Conservation (phyloP, 2,888 invertebrate species). For the Pammene fasciana region DNA sequence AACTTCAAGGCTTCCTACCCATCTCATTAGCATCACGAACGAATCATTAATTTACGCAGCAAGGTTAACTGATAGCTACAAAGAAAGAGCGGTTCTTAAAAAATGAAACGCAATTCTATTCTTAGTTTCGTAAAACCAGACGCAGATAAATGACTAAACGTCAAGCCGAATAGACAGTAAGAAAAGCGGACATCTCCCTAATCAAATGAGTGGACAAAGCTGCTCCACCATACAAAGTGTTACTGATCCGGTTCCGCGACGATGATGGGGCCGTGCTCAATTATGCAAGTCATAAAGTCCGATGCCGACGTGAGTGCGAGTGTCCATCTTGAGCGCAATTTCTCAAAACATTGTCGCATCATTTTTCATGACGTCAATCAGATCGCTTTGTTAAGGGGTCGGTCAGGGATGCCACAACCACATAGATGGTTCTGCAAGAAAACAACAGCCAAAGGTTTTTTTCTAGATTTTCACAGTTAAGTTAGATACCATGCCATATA, state of each 20-base stretch:
- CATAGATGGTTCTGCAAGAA: constrained; percentile 7
- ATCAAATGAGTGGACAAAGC: constrained; percentile 63
- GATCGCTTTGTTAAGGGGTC: constrained; percentile 60
- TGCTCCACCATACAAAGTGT: constrained; percentile 57
- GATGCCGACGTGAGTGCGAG: constrained; percentile 62
- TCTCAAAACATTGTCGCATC: constrained; percentile 81
- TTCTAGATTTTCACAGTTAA: background rate
- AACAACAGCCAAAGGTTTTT: background rate
- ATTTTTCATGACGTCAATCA: constrained; percentile 83
- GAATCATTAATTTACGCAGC: constrained; percentile 34
- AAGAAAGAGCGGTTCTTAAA: constrained; percentile 22
- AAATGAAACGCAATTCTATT: constrained; percentile 33
- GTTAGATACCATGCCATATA: too few species aligned
- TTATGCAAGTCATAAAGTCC: constrained; percentile 80
- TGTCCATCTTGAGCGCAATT: constrained; percentile 70
- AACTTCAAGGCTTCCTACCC: constrained; percentile 35
- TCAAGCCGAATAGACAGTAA: constrained; percentile 53
- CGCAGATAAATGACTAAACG: constrained; percentile 69
- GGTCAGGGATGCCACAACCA: constrained; percentile 68
- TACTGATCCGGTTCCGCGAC: constrained; percentile 63
- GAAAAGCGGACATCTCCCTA: constrained; percentile 65
- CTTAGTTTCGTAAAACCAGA: constrained; percentile 59
- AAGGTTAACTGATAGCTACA: constrained; percentile 25
- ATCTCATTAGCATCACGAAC: constrained; percentile 30
- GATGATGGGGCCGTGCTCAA: constrained; percentile 64